These are phyloP conservation scores for Rhyzopertha dominica DNA, from an alignment of 1,140 invertebrate genomes.

Conservation along the genomic window DNA sequence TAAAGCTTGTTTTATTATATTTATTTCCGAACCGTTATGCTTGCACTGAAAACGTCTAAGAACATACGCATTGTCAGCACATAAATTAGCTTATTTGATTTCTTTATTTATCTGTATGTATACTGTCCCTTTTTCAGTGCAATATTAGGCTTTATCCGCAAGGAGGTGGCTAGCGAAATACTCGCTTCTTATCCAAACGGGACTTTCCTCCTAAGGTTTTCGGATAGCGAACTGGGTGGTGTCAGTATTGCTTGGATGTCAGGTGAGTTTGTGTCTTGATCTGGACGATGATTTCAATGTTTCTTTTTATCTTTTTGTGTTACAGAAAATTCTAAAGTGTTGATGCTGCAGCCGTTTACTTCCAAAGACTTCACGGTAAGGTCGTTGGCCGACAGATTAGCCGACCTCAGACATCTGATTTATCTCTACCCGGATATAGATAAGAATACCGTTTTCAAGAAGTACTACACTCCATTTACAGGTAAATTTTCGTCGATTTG, in stretches of 20 bases:
- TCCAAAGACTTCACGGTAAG: constrained; percentile 88
- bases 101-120: too few relatives aligned
- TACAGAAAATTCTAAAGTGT: constrained; percentile 64
- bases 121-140: too few relatives aligned
- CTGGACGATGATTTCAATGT: too few relatives aligned
- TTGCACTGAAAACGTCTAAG: too few relatives aligned
- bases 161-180: constrained; percentile 85
- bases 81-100: constrained; percentile 26
- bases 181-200: constrained; percentile 68
- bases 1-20: constrained; percentile 6
- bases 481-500: constrained; percentile 50
- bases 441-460: constrained; percentile 83
- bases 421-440: constrained; percentile 83
- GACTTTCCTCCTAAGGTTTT: constrained; percentile 91
- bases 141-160: constrained; percentile 87
- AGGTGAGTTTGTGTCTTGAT: constrained; percentile 49
- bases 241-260: constrained; percentile 93
- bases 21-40: too few relatives aligned
- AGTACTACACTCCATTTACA: constrained; percentile 82
- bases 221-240: constrained; percentile 91
- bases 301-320: too few relatives aligned
- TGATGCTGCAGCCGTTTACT: constrained; percentile 88
- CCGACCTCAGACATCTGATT: constrained; percentile 77
- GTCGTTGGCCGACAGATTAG: constrained; percentile 81
- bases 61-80: too few relatives aligned